These are phyloP conservation scores for Xanthostigma xanthostigma DNA, from an alignment of 2,888 invertebrate species.

Conservation along the genomic window DNA sequence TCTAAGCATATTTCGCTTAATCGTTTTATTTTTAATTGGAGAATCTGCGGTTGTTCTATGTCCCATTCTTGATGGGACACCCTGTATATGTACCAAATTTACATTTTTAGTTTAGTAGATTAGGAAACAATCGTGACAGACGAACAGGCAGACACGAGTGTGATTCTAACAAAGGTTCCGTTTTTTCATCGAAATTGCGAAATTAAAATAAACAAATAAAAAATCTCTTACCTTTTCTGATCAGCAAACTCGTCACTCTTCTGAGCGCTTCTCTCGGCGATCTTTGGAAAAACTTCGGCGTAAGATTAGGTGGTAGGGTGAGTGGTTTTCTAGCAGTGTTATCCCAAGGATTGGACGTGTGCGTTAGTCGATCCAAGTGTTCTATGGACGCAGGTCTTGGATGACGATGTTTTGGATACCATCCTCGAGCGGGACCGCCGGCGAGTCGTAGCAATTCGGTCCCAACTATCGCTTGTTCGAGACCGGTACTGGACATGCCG, in stretches of 20 bases:
- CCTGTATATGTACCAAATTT: too few relatives aligned
- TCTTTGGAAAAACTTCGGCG: conserved; percentile 80
- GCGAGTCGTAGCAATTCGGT: conserved; percentile 66
- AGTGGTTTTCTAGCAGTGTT: conserved; percentile 57
- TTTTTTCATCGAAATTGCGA: too few relatives aligned
- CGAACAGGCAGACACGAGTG: too few relatives aligned
- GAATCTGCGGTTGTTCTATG: too few relatives aligned
- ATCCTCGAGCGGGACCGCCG: conserved; percentile 71
- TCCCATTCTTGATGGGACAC: too few relatives aligned
- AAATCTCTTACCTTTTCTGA: conserved; percentile 55
- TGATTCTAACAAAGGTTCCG: too few relatives aligned
- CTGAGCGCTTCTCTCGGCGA: conserved; percentile 74
- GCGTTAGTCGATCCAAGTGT: conserved; percentile 61
- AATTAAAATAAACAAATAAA: conserved; percentile 2
- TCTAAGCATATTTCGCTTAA: too few relatives aligned
- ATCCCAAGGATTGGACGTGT: conserved; percentile 34
- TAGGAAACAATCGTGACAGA: too few relatives aligned
- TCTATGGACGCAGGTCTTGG: conserved; percentile 72
- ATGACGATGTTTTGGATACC: conserved; percentile 64
- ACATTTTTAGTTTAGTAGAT: too few relatives aligned
- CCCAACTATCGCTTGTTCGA: conserved; percentile 42
- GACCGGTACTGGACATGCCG: conserved; percentile 21
- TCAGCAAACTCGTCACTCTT: conserved; percentile 77
- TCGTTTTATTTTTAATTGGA: too few relatives aligned
- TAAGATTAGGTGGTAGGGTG: conserved; percentile 76